These are phyloP conservation scores for Morone chrysops DNA, from an alignment of 2,113 vertebrate genomes.

Conservation along the genomic window DNA sequence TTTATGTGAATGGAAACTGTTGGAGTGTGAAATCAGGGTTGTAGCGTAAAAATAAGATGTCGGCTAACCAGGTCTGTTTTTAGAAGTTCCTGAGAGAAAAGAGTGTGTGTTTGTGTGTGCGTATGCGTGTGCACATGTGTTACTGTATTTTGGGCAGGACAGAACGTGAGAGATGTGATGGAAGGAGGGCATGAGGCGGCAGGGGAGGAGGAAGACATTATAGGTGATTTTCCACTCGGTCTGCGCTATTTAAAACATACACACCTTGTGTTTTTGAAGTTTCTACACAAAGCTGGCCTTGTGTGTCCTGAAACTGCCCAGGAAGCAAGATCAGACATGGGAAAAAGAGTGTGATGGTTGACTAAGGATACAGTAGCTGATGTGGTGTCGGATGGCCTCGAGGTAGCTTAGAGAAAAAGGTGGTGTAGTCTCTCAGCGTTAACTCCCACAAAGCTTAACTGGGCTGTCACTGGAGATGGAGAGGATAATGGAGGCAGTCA, in stretches of 20 bases:
- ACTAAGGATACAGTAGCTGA: slow-evolving; percentile 68
- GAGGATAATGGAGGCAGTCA: slow-evolving; percentile 45
- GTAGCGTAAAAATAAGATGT: slow-evolving; percentile 63
- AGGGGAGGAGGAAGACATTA: slow-evolving; percentile 66
- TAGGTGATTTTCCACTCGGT: slow-evolving; percentile 74
- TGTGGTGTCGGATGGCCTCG: slow-evolving; percentile 53
- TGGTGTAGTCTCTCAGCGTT: slow-evolving; percentile 39
- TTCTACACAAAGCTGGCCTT: slow-evolving; percentile 73
- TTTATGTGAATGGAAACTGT: slow-evolving; percentile 66
- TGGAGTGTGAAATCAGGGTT: slow-evolving; percentile 58
- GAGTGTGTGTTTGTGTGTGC: background rate
- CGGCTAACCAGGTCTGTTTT: slow-evolving; percentile 60
- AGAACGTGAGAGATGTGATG: slow-evolving; percentile 56
- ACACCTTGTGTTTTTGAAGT: slow-evolving; percentile 65
- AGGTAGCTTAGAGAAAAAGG: slow-evolving; percentile 35
- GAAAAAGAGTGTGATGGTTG: slow-evolving; percentile 60
- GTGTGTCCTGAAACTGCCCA: slow-evolving; percentile 54
- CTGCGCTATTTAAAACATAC: slow-evolving; percentile 59
- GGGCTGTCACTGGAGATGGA: slow-evolving; percentile 44
- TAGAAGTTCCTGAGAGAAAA: slow-evolving; percentile 56
- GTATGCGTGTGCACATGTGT: slow-evolving; percentile 37
- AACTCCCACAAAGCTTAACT: slow-evolving; percentile 41
- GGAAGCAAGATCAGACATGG: slow-evolving; percentile 64
- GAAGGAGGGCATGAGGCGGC: slow-evolving; percentile 34
- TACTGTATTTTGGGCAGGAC: slow-evolving; percentile 55